Evolutionary conservation across 2,797 vertebrate species (phyloP).

Genomic region (Platyrinchus mystaceus): DNA sequence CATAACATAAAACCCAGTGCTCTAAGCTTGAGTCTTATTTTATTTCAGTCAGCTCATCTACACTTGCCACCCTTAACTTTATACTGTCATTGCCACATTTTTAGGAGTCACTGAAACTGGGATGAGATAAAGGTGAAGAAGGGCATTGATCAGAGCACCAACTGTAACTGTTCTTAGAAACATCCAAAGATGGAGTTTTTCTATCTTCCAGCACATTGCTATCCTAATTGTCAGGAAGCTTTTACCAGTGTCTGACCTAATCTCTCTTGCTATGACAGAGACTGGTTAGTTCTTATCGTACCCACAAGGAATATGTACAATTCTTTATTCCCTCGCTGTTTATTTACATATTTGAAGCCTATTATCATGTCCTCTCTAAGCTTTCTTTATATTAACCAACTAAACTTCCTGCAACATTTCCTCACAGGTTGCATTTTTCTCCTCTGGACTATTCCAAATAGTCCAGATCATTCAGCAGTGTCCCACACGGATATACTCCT

Average conservation of each 20-base stretch:
- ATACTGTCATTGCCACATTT: background rate
- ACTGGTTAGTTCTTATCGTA: background rate
- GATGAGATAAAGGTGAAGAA: background rate
- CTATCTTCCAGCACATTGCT: background rate
- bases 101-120: background rate
- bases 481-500: background rate
- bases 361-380: background rate
- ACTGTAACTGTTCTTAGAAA: background rate
- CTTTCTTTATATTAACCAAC: background rate
- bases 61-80: background rate
- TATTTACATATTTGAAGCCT: background rate
- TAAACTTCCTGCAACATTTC: background rate
- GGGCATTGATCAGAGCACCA: background rate
- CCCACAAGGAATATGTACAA: background rate
- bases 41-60: background rate
- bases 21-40: background rate
- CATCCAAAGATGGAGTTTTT: background rate
- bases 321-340: background rate
- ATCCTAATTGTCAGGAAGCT: background rate
- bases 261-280: background rate
- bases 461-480: background rate
- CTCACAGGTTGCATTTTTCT: background rate
- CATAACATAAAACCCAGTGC: background rate
- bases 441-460: background rate
- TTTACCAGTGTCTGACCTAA: background rate